Percentiles rank a stretch among this genome's conserved stretches.
These are phyloP conservation scores for Erannis defoliaria DNA, from an alignment of 2,888 invertebrate genomes.

Conservation along the genomic window DNA sequence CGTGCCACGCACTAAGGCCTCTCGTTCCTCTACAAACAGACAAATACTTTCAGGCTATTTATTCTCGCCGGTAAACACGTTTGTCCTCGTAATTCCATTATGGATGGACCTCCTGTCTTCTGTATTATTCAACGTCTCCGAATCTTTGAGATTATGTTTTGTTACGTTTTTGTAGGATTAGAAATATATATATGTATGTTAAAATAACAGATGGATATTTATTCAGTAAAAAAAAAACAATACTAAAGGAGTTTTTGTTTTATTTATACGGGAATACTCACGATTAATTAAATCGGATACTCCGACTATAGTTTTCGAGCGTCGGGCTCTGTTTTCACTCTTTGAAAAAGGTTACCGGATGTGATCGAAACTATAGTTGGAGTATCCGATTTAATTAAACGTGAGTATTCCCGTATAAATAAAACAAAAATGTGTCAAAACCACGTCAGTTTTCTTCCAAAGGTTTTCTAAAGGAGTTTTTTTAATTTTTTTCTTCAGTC, in stretches of 20 bases:
- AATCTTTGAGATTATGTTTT: constrained; percentile 37
- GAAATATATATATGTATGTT: background rate
- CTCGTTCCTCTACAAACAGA: constrained; percentile 41
- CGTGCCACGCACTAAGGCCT: constrained; percentile 11
- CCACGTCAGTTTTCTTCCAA: too few relatives aligned
- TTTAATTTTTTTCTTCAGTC: too few relatives aligned
- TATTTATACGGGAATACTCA: too few relatives aligned
- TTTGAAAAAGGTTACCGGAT: too few relatives aligned
- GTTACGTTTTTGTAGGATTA: constrained; percentile 31
- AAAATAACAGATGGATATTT: background rate
- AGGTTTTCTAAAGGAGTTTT: too few relatives aligned
- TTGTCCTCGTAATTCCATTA: constrained; percentile 48
- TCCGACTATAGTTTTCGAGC: too few relatives aligned
- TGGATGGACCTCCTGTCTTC: constrained; percentile 45
- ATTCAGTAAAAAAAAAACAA: background rate
- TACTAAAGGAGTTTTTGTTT: background rate
- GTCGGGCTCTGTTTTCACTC: too few relatives aligned
- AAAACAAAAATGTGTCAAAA: too few relatives aligned
- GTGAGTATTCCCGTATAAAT: too few relatives aligned
- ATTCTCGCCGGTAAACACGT: constrained; percentile 46
- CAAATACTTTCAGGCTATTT: constrained; percentile 48
- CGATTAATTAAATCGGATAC: too few relatives aligned
- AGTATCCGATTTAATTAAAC: too few relatives aligned
- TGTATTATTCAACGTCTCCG: constrained; percentile 47
- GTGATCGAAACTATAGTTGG: too few relatives aligned